Percentiles rank a stretch among this genome's conserved stretches.
Evolutionary conservation across 2,888 invertebrate species (phyloP).

Genomic region (Oxystoma pomonae): DNA sequence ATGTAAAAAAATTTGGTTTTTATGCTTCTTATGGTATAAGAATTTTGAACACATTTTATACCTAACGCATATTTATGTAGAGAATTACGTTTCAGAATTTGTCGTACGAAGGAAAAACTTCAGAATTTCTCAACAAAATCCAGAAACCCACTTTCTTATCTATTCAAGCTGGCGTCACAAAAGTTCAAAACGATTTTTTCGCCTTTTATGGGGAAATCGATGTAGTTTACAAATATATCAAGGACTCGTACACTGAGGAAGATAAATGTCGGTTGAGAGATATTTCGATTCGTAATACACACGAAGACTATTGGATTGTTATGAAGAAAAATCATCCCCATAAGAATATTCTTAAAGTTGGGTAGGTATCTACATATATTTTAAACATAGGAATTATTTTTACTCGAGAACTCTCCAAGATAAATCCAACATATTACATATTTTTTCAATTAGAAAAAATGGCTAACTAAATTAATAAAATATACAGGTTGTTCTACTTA

Average conservation of each 20-base stretch:
- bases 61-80: too few relatives aligned
- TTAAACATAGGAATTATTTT: too few relatives aligned
- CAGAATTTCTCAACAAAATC: conserved; percentile 43
- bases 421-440: too few relatives aligned
- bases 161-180: conserved; percentile 57
- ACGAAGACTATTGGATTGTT: conserved; percentile 53
- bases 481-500: too few relatives aligned
- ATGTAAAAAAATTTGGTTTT: too few relatives aligned
- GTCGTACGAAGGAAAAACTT: conserved; percentile 6
- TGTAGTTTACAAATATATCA: conserved; percentile 62
- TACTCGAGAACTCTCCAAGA: too few relatives aligned
- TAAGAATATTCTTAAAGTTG: conserved; percentile 54
- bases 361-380: conserved; percentile 42
- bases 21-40: too few relatives aligned
- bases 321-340: conserved; percentile 53
- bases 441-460: too few relatives aligned
- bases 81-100: conserved; percentile 16
- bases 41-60: too few relatives aligned
- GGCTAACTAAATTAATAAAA: too few relatives aligned
- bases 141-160: conserved; percentile 54
- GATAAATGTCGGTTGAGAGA: conserved; percentile 69
- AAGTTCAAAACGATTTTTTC: conserved; percentile 58
- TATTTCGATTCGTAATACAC: conserved; percentile 53
- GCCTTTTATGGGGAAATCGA: conserved; percentile 66
- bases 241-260: conserved; percentile 62